phyloP scores from a whole-genome alignment of 2,797 vertebrate genomes.

The Triplophysa bombifrons region DNA sequence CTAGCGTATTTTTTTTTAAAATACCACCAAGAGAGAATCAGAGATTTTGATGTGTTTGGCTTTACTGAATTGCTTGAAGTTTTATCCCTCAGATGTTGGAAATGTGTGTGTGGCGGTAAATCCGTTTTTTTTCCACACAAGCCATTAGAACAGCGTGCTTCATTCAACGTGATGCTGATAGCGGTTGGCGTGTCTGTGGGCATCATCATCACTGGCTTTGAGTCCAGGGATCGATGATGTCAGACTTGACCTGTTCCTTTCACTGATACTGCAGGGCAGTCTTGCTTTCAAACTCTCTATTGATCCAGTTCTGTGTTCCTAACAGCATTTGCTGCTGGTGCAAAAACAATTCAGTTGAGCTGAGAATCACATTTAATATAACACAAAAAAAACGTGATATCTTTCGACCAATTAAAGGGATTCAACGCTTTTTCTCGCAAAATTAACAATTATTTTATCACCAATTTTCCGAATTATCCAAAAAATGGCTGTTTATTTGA shows the following conservation, averaged over 20 bases:
- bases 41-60: constrained; percentile 11
- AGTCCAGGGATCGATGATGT: constrained; percentile 48
- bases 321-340: constrained; percentile 10
- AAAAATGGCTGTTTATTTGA: background rate
- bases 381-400: background rate
- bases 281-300: constrained; percentile 46
- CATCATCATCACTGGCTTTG: constrained; percentile 1
- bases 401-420: background rate
- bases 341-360: background rate
- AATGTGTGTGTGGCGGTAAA: background rate
- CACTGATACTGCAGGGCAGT: constrained; percentile 45
- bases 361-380: background rate
- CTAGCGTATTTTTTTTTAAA: too few species aligned
- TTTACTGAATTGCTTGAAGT: background rate
- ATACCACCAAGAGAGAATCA: constrained; percentile 11
- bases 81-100: background rate
- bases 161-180: constrained; percentile 30
- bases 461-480: background rate
- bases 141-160: constrained; percentile 34
- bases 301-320: constrained; percentile 21
- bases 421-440: background rate
- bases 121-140: background rate
- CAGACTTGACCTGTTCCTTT: constrained; percentile 46
- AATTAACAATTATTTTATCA: background rate
- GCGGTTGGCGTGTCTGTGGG: constrained; percentile 37